phyloP scores from a whole-genome alignment of 1,140 invertebrate species.

The Drosophila teissieri region DNA sequence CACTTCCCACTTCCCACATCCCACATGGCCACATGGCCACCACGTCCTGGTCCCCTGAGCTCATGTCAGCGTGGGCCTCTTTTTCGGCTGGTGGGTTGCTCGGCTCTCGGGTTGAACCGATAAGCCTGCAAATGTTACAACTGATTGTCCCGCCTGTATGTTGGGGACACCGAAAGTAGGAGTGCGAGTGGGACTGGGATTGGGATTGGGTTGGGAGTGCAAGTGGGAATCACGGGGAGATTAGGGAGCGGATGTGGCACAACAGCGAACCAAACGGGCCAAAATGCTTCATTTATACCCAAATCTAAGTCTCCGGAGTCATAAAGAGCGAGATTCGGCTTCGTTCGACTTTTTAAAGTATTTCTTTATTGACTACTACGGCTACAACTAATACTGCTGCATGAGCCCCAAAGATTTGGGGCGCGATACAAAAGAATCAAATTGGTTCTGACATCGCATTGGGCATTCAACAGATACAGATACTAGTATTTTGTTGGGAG shows the following conservation, averaged over 20 bases:
- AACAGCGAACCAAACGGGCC: conserved; percentile 10
- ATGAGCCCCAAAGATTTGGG: conserved; percentile 4
- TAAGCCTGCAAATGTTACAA: conserved; percentile 64
- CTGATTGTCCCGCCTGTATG: conserved; percentile 41
- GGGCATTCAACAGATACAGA: conserved; percentile 21
- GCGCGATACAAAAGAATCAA: conserved; percentile 17
- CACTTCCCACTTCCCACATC: too few species aligned
- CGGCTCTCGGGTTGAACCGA: conserved; percentile 42
- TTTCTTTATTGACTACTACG: conserved; percentile 5
- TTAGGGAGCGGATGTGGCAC: conserved; percentile 17
- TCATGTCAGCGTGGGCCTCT: conserved; percentile 17
- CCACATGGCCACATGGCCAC: neutral
- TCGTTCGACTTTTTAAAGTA: conserved; percentile 16
- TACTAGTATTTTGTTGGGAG: neutral
- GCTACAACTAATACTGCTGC: too few species aligned
- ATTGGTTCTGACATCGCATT: conserved; percentile 26
- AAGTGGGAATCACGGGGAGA: neutral
- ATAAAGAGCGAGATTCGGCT: conserved; percentile 7
- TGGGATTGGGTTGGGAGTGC: too few species aligned
- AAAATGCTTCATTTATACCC: conserved; percentile 18
- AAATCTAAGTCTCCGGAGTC: conserved; percentile 31
- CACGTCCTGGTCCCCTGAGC: conserved; percentile 9
- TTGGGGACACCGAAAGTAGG: neutral
- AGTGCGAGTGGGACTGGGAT: too few species aligned
- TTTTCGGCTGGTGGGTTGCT: neutral